Percentiles rank a stretch among this genome's conserved stretches.
Evolutionary conservation across 2,888 invertebrate species (phyloP).

Genomic region (Melinaea menophilus): DNA sequence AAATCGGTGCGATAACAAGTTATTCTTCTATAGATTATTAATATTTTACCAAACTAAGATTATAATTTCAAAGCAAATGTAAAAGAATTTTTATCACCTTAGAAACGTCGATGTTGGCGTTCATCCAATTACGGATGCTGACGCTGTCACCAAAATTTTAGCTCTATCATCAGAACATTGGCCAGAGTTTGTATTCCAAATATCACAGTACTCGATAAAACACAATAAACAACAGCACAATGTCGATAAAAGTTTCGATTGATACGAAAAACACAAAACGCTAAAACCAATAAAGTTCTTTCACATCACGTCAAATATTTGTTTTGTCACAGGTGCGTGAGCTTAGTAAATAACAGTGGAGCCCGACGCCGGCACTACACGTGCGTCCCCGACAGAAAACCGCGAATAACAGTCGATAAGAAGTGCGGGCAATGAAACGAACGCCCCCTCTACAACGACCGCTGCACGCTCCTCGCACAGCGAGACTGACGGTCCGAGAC

Average conservation of each 20-base stretch:
- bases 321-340: constrained; percentile 68
- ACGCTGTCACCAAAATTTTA: constrained; percentile 67
- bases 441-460: constrained; percentile 49
- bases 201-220: constrained; percentile 50
- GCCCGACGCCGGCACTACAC: constrained; percentile 57
- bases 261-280: constrained; percentile 47
- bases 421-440: constrained; percentile 41
- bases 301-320: constrained; percentile 71
- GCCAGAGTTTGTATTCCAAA: constrained; percentile 46
- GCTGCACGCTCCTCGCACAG: constrained; percentile 64
- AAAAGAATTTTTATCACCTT: constrained; percentile 58
- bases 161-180: constrained; percentile 52
- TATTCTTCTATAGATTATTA: too few species aligned
- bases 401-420: constrained; percentile 62
- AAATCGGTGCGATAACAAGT: background rate
- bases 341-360: constrained; percentile 50
- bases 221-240: constrained; percentile 59
- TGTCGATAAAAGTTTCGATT: constrained; percentile 44
- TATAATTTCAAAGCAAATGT: constrained; percentile 24
- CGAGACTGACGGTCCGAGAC: constrained; percentile 60
- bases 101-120: constrained; percentile 71
- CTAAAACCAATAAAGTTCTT: constrained; percentile 57
- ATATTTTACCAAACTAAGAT: constrained; percentile 7
- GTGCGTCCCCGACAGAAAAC: constrained; percentile 67
- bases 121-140: constrained; percentile 70